Evolutionary conservation across 2,888 invertebrate species (phyloP), one percentile per base, ranked within the genome.

Genomic region (Rhamnusium bicolor): DNA sequence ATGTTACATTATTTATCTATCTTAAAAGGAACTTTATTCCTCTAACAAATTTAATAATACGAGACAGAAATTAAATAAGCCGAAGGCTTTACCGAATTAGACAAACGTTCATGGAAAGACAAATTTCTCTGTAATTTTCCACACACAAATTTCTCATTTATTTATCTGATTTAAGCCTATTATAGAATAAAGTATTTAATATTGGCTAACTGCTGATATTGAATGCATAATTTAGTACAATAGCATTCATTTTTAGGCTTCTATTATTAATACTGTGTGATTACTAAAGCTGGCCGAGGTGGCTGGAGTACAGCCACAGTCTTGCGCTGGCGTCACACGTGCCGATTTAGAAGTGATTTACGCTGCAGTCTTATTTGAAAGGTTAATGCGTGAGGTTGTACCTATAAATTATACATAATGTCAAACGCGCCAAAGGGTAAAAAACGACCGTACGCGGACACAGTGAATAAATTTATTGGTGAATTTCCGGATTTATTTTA

Each of bases 41-140:
- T 51, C 51, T 16, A 51, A 61, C 61, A 61, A 61, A 61, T 61
- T 46, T 61, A 61, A 61, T 61, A 61, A 61, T 21, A 40, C 58
- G n/a, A 61, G 61, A 61, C 40, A 58, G 58, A 32, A 58, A 58
- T 58, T 58, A 61, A 61, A 47, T 46, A 61, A 19, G 21, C 60
- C 40, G 21, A n/a, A 46, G 40, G 18, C 60, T 46, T 19, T 60
- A 60, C 18, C 12, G 60, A 61, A 47, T 61, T 61, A 24, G 40
- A 21, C 16, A 61, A 61, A 29, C 40, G 46, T 47, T n/a, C 14
- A n/a, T 40, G 12, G 46, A 16, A 29, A 14, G 46, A 46, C 46
- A 61, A 61, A 61, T 61, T 21, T 19, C 46, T 40, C 61, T 16
- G 19, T 19, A 16, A 27, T 32, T 16, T 60, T 21, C 24, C 7